Evolutionary conservation across 2,113 vertebrate species (phyloP), one percentile per base, ranked within the genome.

Genomic region (Phrynosoma blainvillii): DNA sequence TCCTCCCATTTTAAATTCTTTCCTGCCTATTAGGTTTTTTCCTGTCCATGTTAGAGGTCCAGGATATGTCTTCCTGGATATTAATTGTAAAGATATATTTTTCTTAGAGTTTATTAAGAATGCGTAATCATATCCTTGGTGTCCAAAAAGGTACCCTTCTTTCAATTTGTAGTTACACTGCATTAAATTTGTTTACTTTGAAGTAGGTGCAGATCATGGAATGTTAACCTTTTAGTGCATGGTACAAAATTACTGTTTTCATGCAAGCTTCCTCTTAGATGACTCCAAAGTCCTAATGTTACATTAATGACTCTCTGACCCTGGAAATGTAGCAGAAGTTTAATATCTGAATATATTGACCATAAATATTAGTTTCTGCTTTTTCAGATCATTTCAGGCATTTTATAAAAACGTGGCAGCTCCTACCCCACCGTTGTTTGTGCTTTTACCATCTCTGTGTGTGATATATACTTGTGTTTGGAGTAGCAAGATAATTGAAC

Each of bases 181-280:
- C 2, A 0, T 0, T 0, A 20, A 0, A 12, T 42, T 7, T 70
- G 40, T 86, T 82, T 11, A 2, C 1, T 0, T 4, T 18, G 27
- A 81, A 62, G 88, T 23, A 0, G 7, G 56, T 42, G 73, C 76
- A 85, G 1, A 56, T 86, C 76, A 4, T 73, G 32, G 40, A 59
- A 27, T 56, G n/a, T 83, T 0, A 0, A 83, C 87, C 86, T 93
- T 87, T 76, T 76, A 25, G 0, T 1, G 68, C 89, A 84, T 82
- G 20, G 20, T 65, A 82, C 76, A 82, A 91, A 95, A 90, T 77
- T 2, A 27, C 36, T 81, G 0, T 92, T 93, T 94, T 81, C 84
- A 92, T 54, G 82, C 78, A 79, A 32, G 27, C 1, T 84, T 30
- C 84, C 68, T 92, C 87, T 78, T 75, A 14, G 65, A 78, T 88